Evolutionary conservation across 2,797 vertebrate genomes (phyloP).

Genomic region (Crenichthys baileyi): DNA sequence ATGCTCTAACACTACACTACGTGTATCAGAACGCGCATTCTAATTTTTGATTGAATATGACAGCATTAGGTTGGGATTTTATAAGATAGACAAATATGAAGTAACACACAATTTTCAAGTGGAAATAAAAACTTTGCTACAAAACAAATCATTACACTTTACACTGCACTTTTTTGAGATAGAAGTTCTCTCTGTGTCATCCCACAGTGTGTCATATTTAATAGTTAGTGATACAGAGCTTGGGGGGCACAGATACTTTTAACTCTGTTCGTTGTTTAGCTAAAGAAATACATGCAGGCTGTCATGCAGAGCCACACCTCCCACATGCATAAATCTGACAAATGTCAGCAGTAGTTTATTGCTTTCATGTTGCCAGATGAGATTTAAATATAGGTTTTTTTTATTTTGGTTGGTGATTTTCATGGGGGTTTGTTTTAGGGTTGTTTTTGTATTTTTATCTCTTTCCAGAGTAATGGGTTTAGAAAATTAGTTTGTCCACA

Average conservation of each 20-base stretch:
- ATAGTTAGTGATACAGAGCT: slow-evolving; percentile 20
- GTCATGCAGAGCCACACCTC: slow-evolving; percentile 36
- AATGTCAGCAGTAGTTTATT: slow-evolving; percentile 46
- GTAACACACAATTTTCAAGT: too few species aligned
- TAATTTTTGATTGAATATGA: too few species aligned
- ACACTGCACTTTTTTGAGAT: background rate
- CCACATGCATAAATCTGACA: slow-evolving; percentile 46
- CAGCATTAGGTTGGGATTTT: too few species aligned
- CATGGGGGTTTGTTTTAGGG: slow-evolving; percentile 62
- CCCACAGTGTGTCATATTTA: slow-evolving; percentile 14
- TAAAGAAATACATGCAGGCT: slow-evolving; percentile 38
- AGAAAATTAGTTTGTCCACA: slow-evolving; percentile 74
- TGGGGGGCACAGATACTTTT: slow-evolving; percentile 30
- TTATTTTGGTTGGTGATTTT: slow-evolving; percentile 48
- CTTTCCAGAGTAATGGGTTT: slow-evolving; percentile 71
- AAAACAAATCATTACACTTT: too few species aligned
- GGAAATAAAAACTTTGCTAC: too few species aligned
- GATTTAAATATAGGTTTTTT: slow-evolving; percentile 46
- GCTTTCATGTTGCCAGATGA: slow-evolving; percentile 24
- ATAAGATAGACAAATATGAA: too few species aligned
- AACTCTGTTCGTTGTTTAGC: slow-evolving; percentile 30
- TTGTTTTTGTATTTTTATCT: slow-evolving; percentile 64
- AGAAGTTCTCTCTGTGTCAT: background rate
- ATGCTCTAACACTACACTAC: too few species aligned
- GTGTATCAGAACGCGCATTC: too few species aligned